These are phyloP conservation scores for Entomyzon cyanotis DNA, from an alignment of 2,113 vertebrate genomes.

Conservation along the genomic window DNA sequence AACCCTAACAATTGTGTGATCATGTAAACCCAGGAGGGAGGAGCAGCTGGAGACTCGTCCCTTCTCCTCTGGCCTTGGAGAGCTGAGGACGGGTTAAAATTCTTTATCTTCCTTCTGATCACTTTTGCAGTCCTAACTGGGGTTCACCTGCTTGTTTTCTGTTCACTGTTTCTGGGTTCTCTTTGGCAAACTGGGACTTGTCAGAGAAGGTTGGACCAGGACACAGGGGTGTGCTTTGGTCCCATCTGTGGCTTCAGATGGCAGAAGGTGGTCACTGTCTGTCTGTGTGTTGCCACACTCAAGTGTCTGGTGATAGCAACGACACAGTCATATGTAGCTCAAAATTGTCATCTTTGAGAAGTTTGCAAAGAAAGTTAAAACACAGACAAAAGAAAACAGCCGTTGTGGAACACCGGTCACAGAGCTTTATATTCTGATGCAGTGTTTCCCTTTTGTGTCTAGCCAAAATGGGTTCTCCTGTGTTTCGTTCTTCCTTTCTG, in stretches of 20 bases:
- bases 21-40: fast-evolving
- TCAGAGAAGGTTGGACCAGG: not conserved
- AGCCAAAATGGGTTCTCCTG: fast-evolving
- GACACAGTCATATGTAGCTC: too few species aligned
- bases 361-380: not conserved
- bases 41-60: not conserved
- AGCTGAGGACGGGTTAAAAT: not conserved
- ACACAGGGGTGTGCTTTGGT: not conserved
- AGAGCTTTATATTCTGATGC: not conserved
- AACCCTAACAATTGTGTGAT: not conserved
- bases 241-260: not conserved
- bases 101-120: fast-evolving
- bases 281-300: fast-evolving
- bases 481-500: not conserved
- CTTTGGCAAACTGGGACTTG: not conserved
- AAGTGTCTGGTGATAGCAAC: not conserved
- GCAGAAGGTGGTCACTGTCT: not conserved
- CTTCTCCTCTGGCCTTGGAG: fast-evolving
- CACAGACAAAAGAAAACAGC: not conserved
- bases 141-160: not conserved
- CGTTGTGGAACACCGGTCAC: not conserved
- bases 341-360: not conserved
- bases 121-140: fast-evolving
- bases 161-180: not conserved
- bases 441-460: not conserved